Conservation (phyloP, 2,113 vertebrate species). For the Conger conger region DNA sequence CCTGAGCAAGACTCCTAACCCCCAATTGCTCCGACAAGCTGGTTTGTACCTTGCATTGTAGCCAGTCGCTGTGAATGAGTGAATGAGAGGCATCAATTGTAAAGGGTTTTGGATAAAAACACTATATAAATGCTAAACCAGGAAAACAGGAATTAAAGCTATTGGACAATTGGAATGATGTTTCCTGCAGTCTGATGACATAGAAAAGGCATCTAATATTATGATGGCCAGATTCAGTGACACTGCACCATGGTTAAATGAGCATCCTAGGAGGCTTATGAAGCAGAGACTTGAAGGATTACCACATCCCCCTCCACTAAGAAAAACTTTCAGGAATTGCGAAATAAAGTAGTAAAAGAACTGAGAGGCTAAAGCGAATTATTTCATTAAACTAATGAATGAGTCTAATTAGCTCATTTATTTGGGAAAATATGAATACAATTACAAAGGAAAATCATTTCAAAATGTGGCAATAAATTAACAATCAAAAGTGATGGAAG, state of each 20-base stretch:
- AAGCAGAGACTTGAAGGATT: neutral
- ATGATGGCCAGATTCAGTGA: neutral
- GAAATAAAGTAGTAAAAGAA: slow-evolving; percentile 7
- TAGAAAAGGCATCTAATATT: neutral
- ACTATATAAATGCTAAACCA: too few relatives aligned
- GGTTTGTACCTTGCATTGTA: too few relatives aligned
- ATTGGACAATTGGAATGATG: slow-evolving; percentile 1
- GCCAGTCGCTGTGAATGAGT: too few relatives aligned
- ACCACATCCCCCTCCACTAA: neutral
- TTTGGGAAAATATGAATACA: neutral
- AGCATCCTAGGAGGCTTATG: neutral
- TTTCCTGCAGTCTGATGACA: neutral
- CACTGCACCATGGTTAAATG: neutral
- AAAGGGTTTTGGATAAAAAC: too few relatives aligned
- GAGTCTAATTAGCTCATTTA: neutral
- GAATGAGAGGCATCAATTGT: too few relatives aligned
- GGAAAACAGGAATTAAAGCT: too few relatives aligned
- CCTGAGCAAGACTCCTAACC: too few relatives aligned
- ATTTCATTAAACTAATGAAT: slow-evolving; percentile 3
- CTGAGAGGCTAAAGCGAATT: neutral
- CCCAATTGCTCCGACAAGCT: too few relatives aligned
- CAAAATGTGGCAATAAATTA: too few relatives aligned
- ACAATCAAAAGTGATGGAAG: neutral
- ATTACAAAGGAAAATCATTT: neutral
- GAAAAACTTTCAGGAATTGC: neutral